These are phyloP conservation scores for Caerostris extrusa DNA, from an alignment of 1,140 invertebrate genomes.

Conservation along the genomic window DNA sequence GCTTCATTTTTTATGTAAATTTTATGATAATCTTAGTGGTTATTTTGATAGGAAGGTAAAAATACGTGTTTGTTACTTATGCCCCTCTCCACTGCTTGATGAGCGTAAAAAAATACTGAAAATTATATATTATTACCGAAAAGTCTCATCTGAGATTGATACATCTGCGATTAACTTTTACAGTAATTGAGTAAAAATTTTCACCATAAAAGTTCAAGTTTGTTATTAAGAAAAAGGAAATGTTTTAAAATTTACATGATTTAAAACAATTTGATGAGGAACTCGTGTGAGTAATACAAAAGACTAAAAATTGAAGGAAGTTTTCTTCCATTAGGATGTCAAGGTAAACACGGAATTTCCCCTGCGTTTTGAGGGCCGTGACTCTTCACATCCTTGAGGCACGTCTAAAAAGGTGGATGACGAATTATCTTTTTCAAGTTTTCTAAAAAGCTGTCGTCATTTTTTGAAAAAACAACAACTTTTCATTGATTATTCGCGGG, in stretches of 20 bases:
- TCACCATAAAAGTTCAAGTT: background rate
- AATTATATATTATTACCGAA: too few species aligned
- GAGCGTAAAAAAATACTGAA: too few species aligned
- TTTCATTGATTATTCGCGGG: background rate
- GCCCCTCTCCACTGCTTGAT: too few species aligned
- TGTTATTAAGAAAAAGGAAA: background rate
- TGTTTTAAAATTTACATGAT: background rate
- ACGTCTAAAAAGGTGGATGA: background rate
- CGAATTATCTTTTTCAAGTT: background rate
- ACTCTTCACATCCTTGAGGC: background rate
- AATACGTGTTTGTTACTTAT: too few species aligned
- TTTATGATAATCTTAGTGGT: too few species aligned
- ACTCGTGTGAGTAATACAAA: background rate
- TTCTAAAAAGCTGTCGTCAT: background rate
- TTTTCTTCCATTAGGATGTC: slow-evolving; percentile 13
- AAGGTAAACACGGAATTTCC: background rate
- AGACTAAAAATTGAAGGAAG: background rate
- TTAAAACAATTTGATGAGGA: background rate
- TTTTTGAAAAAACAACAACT: background rate
- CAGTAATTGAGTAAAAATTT: background rate
- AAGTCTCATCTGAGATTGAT: too few species aligned
- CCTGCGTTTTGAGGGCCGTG: background rate
- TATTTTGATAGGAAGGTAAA: too few species aligned
- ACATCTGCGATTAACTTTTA: too few species aligned
- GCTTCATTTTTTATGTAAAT: too few species aligned